phyloP scores from a whole-genome alignment of 2,888 invertebrate species.

The Chrysolina americana region DNA sequence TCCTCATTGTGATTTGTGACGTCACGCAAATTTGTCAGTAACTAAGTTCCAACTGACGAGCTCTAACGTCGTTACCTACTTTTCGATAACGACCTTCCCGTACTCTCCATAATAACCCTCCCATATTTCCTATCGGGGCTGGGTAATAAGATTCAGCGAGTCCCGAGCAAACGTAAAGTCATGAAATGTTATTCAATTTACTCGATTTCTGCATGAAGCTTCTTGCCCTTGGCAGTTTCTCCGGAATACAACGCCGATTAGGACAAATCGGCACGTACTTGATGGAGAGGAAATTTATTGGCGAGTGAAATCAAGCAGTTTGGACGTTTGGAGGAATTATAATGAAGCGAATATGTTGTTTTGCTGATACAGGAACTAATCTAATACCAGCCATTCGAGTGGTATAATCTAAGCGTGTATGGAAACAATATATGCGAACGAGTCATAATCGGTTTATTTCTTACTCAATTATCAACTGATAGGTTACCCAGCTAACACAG shows the following conservation, averaged over 20 bases:
- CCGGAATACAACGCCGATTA: not conserved
- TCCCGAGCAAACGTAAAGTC: not conserved
- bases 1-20: not conserved
- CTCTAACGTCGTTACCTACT: not conserved
- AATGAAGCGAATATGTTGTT: not conserved
- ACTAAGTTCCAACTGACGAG: not conserved
- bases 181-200: conserved; percentile 8
- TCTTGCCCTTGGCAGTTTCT: not conserved
- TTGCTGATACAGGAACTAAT: not conserved
- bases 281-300: not conserved
- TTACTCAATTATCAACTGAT: too few relatives aligned
- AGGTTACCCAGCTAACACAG: too few relatives aligned
- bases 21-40: not conserved
- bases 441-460: too few relatives aligned
- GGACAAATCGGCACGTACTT: not conserved
- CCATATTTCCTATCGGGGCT: conserved; percentile 4
- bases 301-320: not conserved
- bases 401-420: too few relatives aligned
- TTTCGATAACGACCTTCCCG: conserved; percentile 1
- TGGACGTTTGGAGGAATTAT: not conserved
- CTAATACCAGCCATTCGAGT: not conserved
- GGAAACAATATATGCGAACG: too few relatives aligned
- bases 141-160: not conserved
- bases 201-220: not conserved
- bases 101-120: conserved; percentile 1